Evolutionary conservation across 1,140 invertebrate species (phyloP), one percentile per base, ranked within the genome.

Genomic region (Diachasma alloeum): DNA sequence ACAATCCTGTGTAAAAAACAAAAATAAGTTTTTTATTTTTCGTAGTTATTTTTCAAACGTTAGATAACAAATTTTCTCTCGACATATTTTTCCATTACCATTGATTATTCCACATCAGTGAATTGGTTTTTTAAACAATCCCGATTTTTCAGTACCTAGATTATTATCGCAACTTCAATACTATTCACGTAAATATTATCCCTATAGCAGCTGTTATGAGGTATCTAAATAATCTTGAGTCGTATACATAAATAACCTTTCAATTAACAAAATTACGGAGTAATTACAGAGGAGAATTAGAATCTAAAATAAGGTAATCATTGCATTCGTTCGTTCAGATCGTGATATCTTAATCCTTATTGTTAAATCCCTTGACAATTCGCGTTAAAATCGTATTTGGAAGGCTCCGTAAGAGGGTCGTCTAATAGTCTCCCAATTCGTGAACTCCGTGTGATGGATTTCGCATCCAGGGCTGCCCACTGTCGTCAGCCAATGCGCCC

Each of bases 401-500:
- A 96, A 97, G 78, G 93, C 93, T 83, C 92, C 92, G 87, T 96
- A 96, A 74, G 95, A 94, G 77, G 93, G 92, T 81, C 92, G 92
- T n/a, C 93, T 91, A 22, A 96, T 90, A 81, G 93, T 94, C 83
- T 95, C 93, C 92, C 94, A 95, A 86, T 97, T 96, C 59, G 91
- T 92, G 26, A 97, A 91, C 78, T 96, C 95, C 82, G 95, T 95
- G 59, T 92, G 92, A 77, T 97, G 93, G 76, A 97, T 96, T 88
- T 95, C 91, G 83, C 94, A 94, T 67, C 95, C 95, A 0, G 96
- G 96, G 77, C 95, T 96, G 22, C 96, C 96, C 10, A 94, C 94
- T 37, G 92, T 94, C 13, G 93, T 93, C 56, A 97, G 87, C 96
- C 96, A 97, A 67, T 94, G 89, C 37, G 95, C 90, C 94, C 96